Evolutionary conservation across 2,113 vertebrate species (phyloP).

Genomic region (Paracanthobrama guichenoti): DNA sequence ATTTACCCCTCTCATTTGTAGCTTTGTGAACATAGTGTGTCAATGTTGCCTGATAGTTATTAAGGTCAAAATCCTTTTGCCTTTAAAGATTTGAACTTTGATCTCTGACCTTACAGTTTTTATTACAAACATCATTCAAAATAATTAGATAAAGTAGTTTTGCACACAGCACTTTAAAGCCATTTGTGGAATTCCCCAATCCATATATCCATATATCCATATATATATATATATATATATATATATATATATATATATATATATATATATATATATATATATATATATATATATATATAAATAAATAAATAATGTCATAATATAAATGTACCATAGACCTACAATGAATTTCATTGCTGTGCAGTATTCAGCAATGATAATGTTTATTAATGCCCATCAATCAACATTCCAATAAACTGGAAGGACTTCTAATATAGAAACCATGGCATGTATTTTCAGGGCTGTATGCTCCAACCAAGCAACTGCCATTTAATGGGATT

Average conservation of each 20-base stretch:
- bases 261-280: too few relatives aligned
- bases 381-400: background rate
- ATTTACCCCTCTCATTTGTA: background rate
- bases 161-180: background rate
- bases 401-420: background rate
- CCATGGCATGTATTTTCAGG: too few relatives aligned
- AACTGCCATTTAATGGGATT: background rate
- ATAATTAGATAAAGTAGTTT: background rate
- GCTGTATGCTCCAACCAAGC: too few relatives aligned
- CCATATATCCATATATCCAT: too few relatives aligned
- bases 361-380: background rate
- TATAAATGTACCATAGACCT: background rate
- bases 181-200: background rate
- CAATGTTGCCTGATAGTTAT: background rate
- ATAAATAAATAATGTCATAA: too few relatives aligned
- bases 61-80: background rate
- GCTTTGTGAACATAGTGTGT: background rate
- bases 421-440: background rate
- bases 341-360: background rate
- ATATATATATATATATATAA: too few relatives aligned
- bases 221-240: too few relatives aligned
- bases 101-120: background rate
- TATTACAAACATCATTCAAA: constrained; percentile 6
- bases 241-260: too few relatives aligned
- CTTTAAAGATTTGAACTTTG: background rate